Evolutionary conservation across 2,113 vertebrate genomes (phyloP).

Genomic region (Trichomycterus rosablanca): DNA sequence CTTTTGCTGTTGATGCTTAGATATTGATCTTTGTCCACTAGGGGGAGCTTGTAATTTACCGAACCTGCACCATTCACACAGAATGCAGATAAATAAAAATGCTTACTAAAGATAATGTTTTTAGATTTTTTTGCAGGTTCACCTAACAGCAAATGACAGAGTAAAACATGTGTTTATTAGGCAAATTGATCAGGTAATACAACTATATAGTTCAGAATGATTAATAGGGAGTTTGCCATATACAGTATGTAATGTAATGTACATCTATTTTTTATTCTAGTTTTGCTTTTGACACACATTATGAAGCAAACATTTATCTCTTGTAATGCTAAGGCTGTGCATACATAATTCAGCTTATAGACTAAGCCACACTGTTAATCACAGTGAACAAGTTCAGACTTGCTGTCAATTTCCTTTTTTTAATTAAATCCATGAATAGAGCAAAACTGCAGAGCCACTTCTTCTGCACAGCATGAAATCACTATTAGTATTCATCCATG

Average conservation of each 20-base stretch:
- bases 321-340: constrained; percentile 6
- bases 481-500: constrained; percentile 23
- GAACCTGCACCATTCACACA: constrained; percentile 9
- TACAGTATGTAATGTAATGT: background rate
- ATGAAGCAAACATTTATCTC: constrained; percentile 18
- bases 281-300: too few species aligned
- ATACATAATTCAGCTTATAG: constrained; percentile 36
- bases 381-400: constrained; percentile 33
- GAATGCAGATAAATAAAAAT: constrained; percentile 2
- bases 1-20: background rate
- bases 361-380: constrained; percentile 30
- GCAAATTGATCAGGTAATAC: too few species aligned
- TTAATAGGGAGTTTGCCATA: background rate
- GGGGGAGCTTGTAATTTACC: constrained; percentile 66
- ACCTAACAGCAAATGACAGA: background rate
- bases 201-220: background rate
- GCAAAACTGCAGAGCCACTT: constrained; percentile 27
- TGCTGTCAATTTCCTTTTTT: constrained; percentile 25
- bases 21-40: constrained; percentile 58
- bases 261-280: constrained; percentile 8
- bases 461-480: constrained; percentile 17
- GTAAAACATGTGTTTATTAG: too few species aligned
- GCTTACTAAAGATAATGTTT: constrained; percentile 8
- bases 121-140: background rate
- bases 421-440: constrained; percentile 21